phyloP scores from a whole-genome alignment of 1,140 invertebrate species.

The Anagrus nilaparvatae region DNA sequence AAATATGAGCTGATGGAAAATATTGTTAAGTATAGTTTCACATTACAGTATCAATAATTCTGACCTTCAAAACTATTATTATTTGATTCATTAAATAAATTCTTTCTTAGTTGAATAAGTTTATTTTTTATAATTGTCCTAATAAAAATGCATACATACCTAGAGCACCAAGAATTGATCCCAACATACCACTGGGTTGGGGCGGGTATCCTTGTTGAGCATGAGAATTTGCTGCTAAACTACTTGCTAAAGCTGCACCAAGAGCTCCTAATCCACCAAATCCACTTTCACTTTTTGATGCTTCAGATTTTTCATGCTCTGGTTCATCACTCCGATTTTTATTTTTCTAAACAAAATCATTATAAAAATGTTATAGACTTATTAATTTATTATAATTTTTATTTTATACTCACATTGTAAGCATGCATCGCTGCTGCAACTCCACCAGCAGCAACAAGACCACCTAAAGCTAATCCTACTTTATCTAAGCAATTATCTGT shows the following conservation, averaged over 20 bases:
- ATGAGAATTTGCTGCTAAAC: slow-evolving; percentile 30
- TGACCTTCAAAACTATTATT: background rate
- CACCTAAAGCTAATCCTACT: slow-evolving; percentile 35
- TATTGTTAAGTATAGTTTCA: background rate
- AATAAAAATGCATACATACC: slow-evolving; percentile 22
- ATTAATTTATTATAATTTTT: background rate
- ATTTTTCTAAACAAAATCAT: slow-evolving; percentile 24
- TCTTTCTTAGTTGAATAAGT: background rate
- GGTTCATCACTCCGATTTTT: slow-evolving; percentile 22
- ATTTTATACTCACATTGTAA: slow-evolving; percentile 24
- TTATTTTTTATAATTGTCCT: background rate
- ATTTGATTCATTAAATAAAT: background rate
- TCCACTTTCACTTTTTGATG: slow-evolving; percentile 30
- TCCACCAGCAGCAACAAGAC: slow-evolving; percentile 36
- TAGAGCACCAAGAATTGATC: slow-evolving; percentile 35
- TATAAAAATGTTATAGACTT: background rate
- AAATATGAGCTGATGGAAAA: background rate
- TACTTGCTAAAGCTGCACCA: slow-evolving; percentile 34
- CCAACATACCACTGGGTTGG: slow-evolving; percentile 29
- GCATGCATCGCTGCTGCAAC: slow-evolving; percentile 36
- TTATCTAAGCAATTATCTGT: slow-evolving; percentile 32
- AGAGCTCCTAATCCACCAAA: slow-evolving; percentile 31
- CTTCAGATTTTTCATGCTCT: slow-evolving; percentile 30
- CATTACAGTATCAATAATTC: background rate
- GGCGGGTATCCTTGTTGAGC: slow-evolving; percentile 31